Evolutionary conservation across 1,140 invertebrate genomes (phyloP).

Genomic region (Latrodectus geometricus): DNA sequence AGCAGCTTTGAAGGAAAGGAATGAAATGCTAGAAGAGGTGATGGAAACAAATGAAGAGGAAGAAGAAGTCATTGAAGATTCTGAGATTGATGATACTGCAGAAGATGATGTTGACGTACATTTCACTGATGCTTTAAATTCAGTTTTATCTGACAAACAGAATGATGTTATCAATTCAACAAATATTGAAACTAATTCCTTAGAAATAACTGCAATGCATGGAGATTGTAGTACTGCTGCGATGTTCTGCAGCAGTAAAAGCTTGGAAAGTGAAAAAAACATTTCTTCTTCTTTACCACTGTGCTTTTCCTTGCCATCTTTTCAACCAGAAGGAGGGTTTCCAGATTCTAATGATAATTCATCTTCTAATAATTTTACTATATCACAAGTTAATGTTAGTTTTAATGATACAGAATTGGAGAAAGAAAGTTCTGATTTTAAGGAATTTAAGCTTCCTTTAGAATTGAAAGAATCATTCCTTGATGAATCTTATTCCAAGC

Average conservation of each 20-base stretch:
- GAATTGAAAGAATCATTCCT: neutral
- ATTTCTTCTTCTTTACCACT: neutral
- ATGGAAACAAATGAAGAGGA: neutral
- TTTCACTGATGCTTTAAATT: neutral
- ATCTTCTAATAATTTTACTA: neutral
- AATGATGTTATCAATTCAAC: neutral
- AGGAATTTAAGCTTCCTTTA: neutral
- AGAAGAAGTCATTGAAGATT: too few relatives aligned
- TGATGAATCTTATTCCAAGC: neutral
- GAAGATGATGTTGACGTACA: conserved; percentile 5
- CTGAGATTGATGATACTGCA: neutral
- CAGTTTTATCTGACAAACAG: neutral
- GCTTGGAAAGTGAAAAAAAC: neutral
- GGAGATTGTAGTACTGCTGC: too few relatives aligned
- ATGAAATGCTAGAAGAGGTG: neutral
- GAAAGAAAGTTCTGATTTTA: neutral
- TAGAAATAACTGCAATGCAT: neutral
- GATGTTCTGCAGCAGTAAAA: too few relatives aligned
- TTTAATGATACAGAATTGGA: neutral
- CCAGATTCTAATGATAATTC: neutral
- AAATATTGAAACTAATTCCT: neutral
- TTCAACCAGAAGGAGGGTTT: conserved; percentile 23
- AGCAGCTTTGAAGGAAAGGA: neutral
- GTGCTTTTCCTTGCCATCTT: conserved; percentile 27
- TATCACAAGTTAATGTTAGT: neutral